Base-by-base conservation (phyloP, 1,140 invertebrate genomes). In the Drosophila murphyi region DNA sequence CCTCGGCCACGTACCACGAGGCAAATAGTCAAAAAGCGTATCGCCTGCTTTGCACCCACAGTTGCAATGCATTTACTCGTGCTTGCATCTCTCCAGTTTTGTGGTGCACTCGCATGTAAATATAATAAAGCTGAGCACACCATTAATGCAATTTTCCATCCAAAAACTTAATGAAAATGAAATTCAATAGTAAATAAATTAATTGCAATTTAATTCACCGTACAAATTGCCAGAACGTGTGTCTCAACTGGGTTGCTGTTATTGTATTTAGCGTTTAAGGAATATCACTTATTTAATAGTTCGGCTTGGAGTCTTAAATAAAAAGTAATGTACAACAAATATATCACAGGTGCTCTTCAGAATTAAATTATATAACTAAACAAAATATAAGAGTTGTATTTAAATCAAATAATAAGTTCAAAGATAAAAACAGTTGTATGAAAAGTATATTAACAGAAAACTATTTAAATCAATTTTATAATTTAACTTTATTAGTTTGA, bases 181-280 rank as follows among this genome's bases (percentile, higher is more conserved):
- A 80, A 74, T 72, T 76, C 75, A 77, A 77, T 87, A 78, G 52
- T 67, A 82, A 86, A 73, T 78, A 76, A 82, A 67, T 72, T 48
- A 61, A 72, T 72, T 72, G 39, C 48, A 48, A 54, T 52, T 60
- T 43, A 56, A 50, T 34, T 34, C 31, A 28, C 37, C 4, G 4
- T n/a, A 28, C 45, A 68, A 73, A 68, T 73, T 34, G 71, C 51
- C 28, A 54, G 61, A 54, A 72, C 68, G 51, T 56, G 68, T 6
- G 29, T n/a, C 3, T 5, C 28, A 35, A 12, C 6, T 7, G 7
- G 20, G 41, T 59, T 20, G 20, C 20, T 20, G 20, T 20, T 20
- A 2, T 20, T 20, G 20, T 20, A 20, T 20, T 20, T 20, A 20
- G 20, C 20, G 20, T 20, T 20, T 20, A 20, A 20, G 20, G 20